Evolutionary conservation across 2,888 invertebrate species (phyloP), one percentile per base, ranked within the genome.

Genomic region (Hirudinaria manillensis): DNA sequence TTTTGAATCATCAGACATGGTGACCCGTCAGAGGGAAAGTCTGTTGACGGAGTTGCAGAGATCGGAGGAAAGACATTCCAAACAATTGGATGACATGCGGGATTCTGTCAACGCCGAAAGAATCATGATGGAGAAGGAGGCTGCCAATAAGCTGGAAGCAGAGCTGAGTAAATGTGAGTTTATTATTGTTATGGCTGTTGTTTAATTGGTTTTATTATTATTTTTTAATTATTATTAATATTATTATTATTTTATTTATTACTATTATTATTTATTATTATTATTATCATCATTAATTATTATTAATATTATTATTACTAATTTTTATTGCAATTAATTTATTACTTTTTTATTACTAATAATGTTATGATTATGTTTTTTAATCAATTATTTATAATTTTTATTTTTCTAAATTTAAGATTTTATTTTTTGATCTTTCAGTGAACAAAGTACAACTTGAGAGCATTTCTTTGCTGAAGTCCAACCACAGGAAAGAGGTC

Each of bases 21-120:
- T 36, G 32, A 68, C 68, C 19, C 32, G 32, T 10, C 68, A 68
- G 68, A 32, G 68, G 32, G 68, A 68, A 7, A 34, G 32, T 10
- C 36, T 68, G 6, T 10, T 34, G 68, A 13, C n/a, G 10, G 68
- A 68, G 68, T 36, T 68, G 68, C 36, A 32, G 16, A 34, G 68
- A 29, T 32, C 32, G 29, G 68, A 68, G 32, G 34, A 36, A 7
- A 36, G 32, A n/a, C 68, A 68, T 16, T 13, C 32, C 13, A 36
- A 32, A 19, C 16, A 68, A n/a, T n/a, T 68, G n/a, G 68, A 68
- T 16, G n/a, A 68, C n/a, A 34, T 68, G 68, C 27, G 32, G 32
- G 27, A 68, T 6, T 32, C 68, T 6, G 21, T 34, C n/a, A 36
- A 68, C 13, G 36, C 68, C 36, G 68, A 68, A 16, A 68, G 32